These are phyloP conservation scores for Ceriagrion tenellum DNA, from an alignment of 2,888 invertebrate species.

Conservation along the genomic window DNA sequence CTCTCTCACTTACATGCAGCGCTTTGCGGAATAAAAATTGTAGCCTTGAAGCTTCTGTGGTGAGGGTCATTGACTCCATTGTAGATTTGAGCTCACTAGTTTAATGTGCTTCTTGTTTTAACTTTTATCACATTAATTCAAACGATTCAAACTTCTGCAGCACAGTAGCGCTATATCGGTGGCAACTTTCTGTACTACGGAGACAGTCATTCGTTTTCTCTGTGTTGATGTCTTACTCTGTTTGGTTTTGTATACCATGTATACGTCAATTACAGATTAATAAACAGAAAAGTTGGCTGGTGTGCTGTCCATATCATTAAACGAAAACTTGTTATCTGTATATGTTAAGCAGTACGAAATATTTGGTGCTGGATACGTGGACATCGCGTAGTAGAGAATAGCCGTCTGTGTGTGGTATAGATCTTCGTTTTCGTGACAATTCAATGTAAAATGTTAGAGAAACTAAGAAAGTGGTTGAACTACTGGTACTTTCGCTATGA, in stretches of 20 bases:
- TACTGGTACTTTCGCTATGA: conserved; percentile 78
- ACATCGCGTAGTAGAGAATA: background rate
- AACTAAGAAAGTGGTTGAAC: conserved; percentile 73
- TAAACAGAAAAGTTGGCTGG: background rate
- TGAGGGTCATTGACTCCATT: too few relatives aligned
- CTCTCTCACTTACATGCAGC: too few relatives aligned
- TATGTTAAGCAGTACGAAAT: background rate
- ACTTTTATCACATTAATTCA: too few relatives aligned
- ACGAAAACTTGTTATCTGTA: background rate
- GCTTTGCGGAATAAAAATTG: too few relatives aligned
- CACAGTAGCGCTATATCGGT: background rate
- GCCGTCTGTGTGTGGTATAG: background rate
- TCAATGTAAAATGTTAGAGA: conserved; percentile 65
- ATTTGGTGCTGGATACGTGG: background rate
- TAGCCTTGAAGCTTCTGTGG: too few relatives aligned
- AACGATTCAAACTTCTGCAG: background rate
- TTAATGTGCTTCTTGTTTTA: too few relatives aligned
- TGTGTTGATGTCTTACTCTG: background rate
- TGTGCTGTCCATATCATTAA: background rate
- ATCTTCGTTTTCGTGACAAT: background rate
- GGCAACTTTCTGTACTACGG: background rate
- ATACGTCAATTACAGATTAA: too few relatives aligned
- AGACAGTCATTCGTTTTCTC: background rate
- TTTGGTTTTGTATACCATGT: background rate
- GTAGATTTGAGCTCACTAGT: too few relatives aligned